Conservation (phyloP, 2,888 invertebrate genomes). For the Luffia ferchaultella region DNA sequence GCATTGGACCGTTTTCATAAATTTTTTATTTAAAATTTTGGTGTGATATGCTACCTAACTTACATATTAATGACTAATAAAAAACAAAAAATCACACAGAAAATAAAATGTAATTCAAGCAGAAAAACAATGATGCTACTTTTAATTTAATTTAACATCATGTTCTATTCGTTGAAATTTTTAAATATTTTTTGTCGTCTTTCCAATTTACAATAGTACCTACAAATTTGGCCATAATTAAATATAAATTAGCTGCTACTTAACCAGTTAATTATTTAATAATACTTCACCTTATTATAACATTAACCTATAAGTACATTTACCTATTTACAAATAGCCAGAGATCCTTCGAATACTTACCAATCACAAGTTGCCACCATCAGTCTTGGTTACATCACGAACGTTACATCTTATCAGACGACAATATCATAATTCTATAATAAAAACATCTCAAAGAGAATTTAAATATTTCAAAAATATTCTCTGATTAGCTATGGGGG, state of each 20-base stretch:
- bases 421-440: neutral
- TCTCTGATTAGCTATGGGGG: no score
- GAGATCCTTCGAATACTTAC: neutral
- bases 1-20: slow-evolving; percentile 12
- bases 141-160: no score
- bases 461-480: neutral
- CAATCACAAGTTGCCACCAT: slow-evolving; percentile 58
- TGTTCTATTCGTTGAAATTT: no score
- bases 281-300: no score
- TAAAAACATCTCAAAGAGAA: neutral
- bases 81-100: no score
- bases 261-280: no score
- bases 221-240: no score
- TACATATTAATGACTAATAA: neutral
- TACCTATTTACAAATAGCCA: neutral
- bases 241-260: no score
- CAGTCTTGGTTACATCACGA: slow-evolving; percentile 34
- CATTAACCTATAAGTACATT: neutral
- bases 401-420: neutral
- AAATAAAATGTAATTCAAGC: no score
- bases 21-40: slow-evolving; percentile 2
- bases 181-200: no score
- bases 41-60: neutral
- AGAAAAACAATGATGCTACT: no score
- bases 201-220: no score